Percentiles rank a stretch among this genome's conserved stretches.
Conservation (phyloP, 2,113 vertebrate species). For the Oceanodroma tethys region DNA sequence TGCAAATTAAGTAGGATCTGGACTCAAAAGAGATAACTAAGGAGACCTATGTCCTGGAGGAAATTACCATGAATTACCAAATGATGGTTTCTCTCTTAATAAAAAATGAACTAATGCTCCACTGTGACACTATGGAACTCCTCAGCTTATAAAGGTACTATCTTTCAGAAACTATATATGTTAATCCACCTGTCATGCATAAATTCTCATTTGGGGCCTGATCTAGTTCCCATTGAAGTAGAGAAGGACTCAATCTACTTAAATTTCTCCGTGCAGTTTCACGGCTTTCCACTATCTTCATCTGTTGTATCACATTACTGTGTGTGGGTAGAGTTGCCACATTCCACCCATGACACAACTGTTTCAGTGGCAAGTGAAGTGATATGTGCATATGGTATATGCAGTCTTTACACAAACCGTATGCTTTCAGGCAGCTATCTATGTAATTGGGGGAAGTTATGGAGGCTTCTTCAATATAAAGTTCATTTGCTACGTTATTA, state of each 20-base stretch:
- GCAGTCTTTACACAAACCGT: conserved; percentile 46
- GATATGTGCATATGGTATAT: conserved; percentile 44
- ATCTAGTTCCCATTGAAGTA: conserved; percentile 50
- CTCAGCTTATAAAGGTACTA: conserved; percentile 15
- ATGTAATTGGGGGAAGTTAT: neutral
- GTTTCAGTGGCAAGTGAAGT: conserved; percentile 54
- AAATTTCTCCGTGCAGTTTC: conserved; percentile 57
- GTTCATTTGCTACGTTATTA: neutral
- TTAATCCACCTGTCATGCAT: conserved; percentile 56
- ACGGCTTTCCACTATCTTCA: conserved; percentile 56
- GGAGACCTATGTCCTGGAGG: conserved; percentile 45
- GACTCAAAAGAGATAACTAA: conserved; percentile 40
- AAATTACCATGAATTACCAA: conserved; percentile 47
- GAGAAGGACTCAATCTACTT: conserved; percentile 54
- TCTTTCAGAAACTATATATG: conserved; percentile 56
- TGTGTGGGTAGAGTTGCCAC: conserved; percentile 65
- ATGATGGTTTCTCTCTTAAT: conserved; percentile 45
- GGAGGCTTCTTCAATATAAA: neutral
- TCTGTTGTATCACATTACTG: conserved; percentile 62
- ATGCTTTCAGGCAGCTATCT: conserved; percentile 37
- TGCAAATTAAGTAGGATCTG: conserved; percentile 37
- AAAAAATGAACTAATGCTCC: conserved; percentile 35
- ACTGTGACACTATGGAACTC: neutral
- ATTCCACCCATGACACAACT: conserved; percentile 65
- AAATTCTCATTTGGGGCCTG: conserved; percentile 42